Evolutionary conservation across 1,140 invertebrate species (phyloP), one percentile per base, ranked within the genome.

Genomic region (Nomia melanderi): DNA sequence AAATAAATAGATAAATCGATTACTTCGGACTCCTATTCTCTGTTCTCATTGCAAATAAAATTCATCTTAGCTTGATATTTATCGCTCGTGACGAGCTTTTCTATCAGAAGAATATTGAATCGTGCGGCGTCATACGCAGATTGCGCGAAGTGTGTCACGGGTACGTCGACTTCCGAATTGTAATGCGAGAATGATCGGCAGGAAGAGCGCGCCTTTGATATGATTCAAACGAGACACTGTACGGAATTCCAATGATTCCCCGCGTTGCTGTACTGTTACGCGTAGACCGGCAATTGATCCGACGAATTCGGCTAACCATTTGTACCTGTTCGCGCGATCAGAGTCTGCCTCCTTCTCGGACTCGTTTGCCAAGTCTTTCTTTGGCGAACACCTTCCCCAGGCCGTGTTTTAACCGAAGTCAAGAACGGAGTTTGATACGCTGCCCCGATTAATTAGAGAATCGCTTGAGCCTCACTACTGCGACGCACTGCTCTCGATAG

Each of bases 171-270:
- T 75, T 67, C 29, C 39, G 64, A 75, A 57, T 75, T 69, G 53
- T 67, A 67, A 75, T 75, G 64, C 64, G 39, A 69, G 54, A 59
- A 69, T 59, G 39, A 67, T 39, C 29, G 23, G 29, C 64, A 75
- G 73, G 73, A 75, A 67, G 64, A 75, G 25, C 50, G 47, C 12
- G 23, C 36, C 71, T 65, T 65, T 65, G 64, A 66, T 66, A 75
- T 47, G 23, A 75, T 67, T 47, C 39, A 14, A 75, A 59, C 7
- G 64, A 27, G 33, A 59, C n/a, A 12, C 11, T 3, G n/a, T 7
- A 1, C 17, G 29, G 64, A 75, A 75, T 75, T 67, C 33, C 39
- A 75, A 75, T 67, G 7, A 57, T 56, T 17, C 7, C 50, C 6
- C 14, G 31, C 33, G 53, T 1, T 14, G 1, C 20, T 75, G 1